These are phyloP conservation scores for Oreochromis spilurus DNA, from an alignment of 2,113 vertebrate species.

Conservation along the genomic window DNA sequence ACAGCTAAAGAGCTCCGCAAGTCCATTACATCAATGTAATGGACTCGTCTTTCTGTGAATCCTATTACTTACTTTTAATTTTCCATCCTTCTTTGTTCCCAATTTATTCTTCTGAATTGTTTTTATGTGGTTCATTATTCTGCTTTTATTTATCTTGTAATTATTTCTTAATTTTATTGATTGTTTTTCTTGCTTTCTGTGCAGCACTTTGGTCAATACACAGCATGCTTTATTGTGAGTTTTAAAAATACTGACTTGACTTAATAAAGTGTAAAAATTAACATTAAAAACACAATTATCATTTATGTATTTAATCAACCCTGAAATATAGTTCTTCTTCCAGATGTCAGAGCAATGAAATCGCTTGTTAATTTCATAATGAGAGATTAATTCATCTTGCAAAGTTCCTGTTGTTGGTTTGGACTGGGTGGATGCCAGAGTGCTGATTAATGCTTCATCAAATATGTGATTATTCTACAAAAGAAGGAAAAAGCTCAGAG, in stretches of 20 bases:
- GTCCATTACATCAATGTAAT: not conserved
- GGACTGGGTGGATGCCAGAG: not conserved
- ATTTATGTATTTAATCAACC: not conserved
- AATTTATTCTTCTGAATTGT: not conserved
- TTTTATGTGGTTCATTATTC: not conserved
- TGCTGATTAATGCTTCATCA: rapidly evolving
- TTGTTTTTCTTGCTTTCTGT: not conserved
- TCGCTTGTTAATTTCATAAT: not conserved
- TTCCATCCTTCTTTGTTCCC: not conserved
- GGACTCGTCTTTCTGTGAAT: not conserved
- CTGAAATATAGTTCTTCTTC: not conserved
- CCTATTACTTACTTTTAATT: not conserved
- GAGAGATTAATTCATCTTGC: not conserved
- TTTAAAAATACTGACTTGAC: not conserved
- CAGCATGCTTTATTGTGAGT: not conserved
- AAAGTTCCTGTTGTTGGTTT: not conserved
- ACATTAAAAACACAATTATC: not conserved
- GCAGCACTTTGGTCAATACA: not conserved
- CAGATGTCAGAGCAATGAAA: not conserved
- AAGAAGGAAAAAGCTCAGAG: not conserved
- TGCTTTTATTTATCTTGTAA: not conserved
- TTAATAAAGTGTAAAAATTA: not conserved
- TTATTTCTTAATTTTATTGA: not conserved
- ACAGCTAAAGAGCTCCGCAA: rapidly evolving
- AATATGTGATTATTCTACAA: not conserved